A percentile compares a stretch with the other conserved stretches of the same genome.
Evolutionary conservation across 2,113 vertebrate species (phyloP).

Genomic region (Syrrhaptes paradoxus): DNA sequence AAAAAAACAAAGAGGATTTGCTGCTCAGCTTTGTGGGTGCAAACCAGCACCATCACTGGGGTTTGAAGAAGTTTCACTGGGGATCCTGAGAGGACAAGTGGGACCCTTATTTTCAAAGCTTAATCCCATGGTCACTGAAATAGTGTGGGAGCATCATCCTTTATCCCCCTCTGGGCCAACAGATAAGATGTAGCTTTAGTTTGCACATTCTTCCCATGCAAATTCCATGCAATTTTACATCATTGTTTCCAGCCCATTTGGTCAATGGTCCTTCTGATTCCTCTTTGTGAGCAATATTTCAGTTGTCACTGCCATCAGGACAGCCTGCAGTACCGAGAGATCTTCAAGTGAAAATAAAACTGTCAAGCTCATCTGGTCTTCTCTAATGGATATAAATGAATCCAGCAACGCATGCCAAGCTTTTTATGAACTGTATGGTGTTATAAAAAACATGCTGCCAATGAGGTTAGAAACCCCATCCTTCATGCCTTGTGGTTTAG

Average conservation of each 20-base stretch:
- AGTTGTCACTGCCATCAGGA: neutral
- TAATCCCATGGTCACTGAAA: neutral
- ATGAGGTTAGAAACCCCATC: constrained; percentile 56
- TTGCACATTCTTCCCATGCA: neutral
- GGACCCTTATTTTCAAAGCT: neutral
- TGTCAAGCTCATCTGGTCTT: constrained; percentile 51
- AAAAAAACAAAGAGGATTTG: neutral
- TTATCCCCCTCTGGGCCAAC: neutral
- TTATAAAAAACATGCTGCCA: constrained; percentile 52
- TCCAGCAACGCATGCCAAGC: constrained; percentile 40
- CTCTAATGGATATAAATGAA: constrained; percentile 61
- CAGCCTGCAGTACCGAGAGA: neutral
- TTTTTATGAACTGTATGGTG: constrained; percentile 48
- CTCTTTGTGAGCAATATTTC: neutral
- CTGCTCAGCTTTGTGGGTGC: neutral
- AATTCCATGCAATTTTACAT: neutral
- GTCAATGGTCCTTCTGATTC: neutral
- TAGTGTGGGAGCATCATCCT: neutral
- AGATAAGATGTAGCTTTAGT: neutral
- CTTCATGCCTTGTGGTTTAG: constrained; percentile 63
- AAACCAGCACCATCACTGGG: neutral
- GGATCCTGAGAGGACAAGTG: neutral
- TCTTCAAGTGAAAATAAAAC: constrained; percentile 45
- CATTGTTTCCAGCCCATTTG: neutral
- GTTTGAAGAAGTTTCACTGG: neutral